Base-by-base conservation (phyloP, 2,113 vertebrate genomes). In the Alosa alosa region DNA sequence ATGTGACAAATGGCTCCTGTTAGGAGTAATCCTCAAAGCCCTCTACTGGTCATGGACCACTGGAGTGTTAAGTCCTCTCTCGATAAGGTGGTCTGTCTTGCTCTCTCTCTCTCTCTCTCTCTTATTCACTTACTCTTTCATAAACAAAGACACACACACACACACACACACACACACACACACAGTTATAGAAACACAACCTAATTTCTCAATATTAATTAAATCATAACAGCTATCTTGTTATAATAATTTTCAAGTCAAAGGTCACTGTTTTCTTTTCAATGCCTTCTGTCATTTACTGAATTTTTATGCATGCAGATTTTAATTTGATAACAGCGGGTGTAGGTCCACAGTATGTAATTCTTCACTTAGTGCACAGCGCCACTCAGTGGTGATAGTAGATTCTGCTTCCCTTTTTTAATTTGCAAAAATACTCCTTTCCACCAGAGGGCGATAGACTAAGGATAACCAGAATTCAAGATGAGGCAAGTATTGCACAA, bases 21-120 rank as follows among this genome's bases (percentile, higher is more conserved):
- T 31, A 41, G 36, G 36, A 78, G 72, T 78, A 39, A 78, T 78
- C 72, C 72, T 78, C 72, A 78, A 78, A 78, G 72, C 72, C 72
- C 72, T 41, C 72, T 78, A 36, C 72, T 78, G 72, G 72, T 78
- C 36, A 78, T 36, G 36, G 72, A 78, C 72, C 72, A 78, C 72
- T 78, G 72, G 8, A 68, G 25, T 31, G 60, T n/a, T 68, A 68
- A 31, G n/a, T 68, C 64, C n/a, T 31, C 25, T 68, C 25, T 39
- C 31, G 31, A 39, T 15, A 78, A 36, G 13, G 72, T 75, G 36
- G 3, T 75, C 31, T 75, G 0, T 60, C 55, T 60, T 6, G 20
- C 18, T 22, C 20, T 22, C 55, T 7, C 55, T 22, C 18, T 22
- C 41, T 44, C 1, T 44, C 41, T 4, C 41, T 44, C 41, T 44